Conservation (phyloP, 1,140 invertebrate species). For the Aphelinus certus region DNA sequence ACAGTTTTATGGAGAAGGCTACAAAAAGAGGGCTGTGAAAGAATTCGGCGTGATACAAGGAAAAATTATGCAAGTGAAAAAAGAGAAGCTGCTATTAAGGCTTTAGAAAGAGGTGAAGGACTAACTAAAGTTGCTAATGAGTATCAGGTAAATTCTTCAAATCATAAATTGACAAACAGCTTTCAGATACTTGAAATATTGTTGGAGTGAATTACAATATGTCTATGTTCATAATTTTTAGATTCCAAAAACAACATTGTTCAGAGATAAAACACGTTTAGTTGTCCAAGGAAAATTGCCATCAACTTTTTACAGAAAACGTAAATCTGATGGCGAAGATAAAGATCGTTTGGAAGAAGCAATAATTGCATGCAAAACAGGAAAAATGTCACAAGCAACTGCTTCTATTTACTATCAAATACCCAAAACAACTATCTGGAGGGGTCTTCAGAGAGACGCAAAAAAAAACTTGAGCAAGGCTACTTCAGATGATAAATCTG, state of each 20-base stretch:
- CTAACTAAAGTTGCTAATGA: constrained; percentile 68
- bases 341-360: constrained; percentile 67
- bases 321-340: constrained; percentile 64
- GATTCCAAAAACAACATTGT: constrained; percentile 72
- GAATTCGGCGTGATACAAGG: constrained; percentile 60
- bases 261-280: constrained; percentile 68
- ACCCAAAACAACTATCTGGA: constrained; percentile 72
- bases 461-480: constrained; percentile 17
- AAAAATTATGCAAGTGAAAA: constrained; percentile 64
- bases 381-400: constrained; percentile 70
- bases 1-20: constrained; percentile 71
- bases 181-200: no score
- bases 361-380: constrained; percentile 67
- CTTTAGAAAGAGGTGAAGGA: constrained; percentile 68
- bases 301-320: constrained; percentile 63
- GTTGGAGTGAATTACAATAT: no score
- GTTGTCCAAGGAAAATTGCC: constrained; percentile 68
- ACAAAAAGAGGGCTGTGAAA: constrained; percentile 64
- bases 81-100: constrained; percentile 66
- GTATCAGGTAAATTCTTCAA: constrained; percentile 55
- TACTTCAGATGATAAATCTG: background rate
- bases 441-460: constrained; percentile 64
- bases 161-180: no score
- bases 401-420: constrained; percentile 68
- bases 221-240: constrained; percentile 37